Conservation (phyloP, 1,140 invertebrate genomes). For the Drosophila setifemur region DNA sequence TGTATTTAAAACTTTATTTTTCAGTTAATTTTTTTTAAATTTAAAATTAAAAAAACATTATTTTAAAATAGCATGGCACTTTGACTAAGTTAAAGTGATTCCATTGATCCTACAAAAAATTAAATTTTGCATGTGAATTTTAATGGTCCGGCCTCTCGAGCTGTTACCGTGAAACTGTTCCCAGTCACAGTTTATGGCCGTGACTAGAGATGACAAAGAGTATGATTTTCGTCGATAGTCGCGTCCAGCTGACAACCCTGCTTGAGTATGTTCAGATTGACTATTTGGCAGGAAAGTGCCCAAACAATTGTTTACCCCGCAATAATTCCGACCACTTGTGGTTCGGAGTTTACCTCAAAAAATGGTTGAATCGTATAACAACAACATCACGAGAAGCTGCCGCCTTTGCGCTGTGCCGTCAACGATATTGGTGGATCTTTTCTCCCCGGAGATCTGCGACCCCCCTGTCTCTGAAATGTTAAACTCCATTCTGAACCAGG, state of each 20-base stretch:
- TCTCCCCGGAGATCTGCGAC: slow-evolving; percentile 15
- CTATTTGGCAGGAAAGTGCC: slow-evolving; percentile 5
- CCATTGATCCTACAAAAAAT: too few relatives aligned
- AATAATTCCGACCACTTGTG: not conserved
- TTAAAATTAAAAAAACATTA: too few relatives aligned
- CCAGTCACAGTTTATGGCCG: not conserved
- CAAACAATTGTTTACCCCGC: too few relatives aligned
- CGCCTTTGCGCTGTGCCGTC: slow-evolving; percentile 21
- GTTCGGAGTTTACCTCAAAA: not conserved
- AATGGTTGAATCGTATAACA: not conserved
- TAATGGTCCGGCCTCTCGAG: too few relatives aligned
- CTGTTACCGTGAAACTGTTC: too few relatives aligned
- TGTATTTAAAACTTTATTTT: too few relatives aligned
- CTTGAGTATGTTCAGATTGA: slow-evolving; percentile 4
- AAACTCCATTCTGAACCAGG: slow-evolving; percentile 15
- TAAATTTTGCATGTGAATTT: too few relatives aligned
- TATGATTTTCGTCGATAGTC: not conserved
- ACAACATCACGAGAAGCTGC: slow-evolving; percentile 5
- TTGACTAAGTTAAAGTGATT: too few relatives aligned
- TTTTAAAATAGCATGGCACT: too few relatives aligned
- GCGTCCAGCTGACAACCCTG: not conserved
- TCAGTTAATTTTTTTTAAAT: too few relatives aligned
- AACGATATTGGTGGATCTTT: slow-evolving; percentile 15
- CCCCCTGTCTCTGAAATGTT: slow-evolving; percentile 29
- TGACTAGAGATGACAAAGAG: not conserved